phyloP scores from a whole-genome alignment of 2,888 invertebrate species.

The Drosophila ochracea region DNA sequence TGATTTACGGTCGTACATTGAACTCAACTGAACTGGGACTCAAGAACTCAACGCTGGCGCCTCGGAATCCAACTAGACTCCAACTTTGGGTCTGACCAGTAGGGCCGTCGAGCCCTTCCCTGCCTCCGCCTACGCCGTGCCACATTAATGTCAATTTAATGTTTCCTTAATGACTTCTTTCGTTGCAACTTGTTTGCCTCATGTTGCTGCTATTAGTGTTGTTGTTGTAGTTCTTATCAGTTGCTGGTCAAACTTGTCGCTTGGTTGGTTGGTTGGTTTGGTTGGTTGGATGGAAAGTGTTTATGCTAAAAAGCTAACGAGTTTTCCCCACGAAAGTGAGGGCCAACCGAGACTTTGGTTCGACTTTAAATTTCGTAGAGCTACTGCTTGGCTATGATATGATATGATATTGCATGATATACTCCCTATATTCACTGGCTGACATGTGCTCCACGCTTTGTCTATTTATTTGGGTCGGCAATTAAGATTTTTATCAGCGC shows the following conservation, averaged over 20 bases:
- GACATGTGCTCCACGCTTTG: constrained; percentile 52
- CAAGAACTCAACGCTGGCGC: constrained; percentile 25
- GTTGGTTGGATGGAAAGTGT: constrained; percentile 67
- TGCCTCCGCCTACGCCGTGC: constrained; percentile 20
- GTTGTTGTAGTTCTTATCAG: constrained; percentile 68
- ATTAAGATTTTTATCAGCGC: constrained; percentile 81
- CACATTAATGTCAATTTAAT: constrained; percentile 84
- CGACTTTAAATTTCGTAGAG: constrained; percentile 15
- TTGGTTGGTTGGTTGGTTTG: constrained; percentile 36
- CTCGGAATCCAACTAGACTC: constrained; percentile 4
- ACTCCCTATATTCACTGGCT: constrained; percentile 9
- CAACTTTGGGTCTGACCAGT: constrained; percentile 34
- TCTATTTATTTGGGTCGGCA: constrained; percentile 83
- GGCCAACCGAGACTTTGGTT: constrained; percentile 4
- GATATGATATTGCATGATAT: constrained; percentile 11
- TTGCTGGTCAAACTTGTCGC: constrained; percentile 75
- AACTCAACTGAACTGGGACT: constrained; percentile 38
- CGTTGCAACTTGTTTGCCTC: constrained; percentile 64
- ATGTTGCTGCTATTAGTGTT: constrained; percentile 15
- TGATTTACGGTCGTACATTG: constrained; percentile 69
- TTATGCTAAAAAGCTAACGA: constrained; percentile 81
- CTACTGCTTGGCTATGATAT: constrained; percentile 34
- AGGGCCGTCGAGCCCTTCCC: background rate
- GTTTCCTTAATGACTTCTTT: constrained; percentile 83
- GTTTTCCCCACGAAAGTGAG: constrained; percentile 67